These are phyloP conservation scores for Heteromormyrus szaboi DNA, from an alignment of 2,797 vertebrate species.

Conservation along the genomic window DNA sequence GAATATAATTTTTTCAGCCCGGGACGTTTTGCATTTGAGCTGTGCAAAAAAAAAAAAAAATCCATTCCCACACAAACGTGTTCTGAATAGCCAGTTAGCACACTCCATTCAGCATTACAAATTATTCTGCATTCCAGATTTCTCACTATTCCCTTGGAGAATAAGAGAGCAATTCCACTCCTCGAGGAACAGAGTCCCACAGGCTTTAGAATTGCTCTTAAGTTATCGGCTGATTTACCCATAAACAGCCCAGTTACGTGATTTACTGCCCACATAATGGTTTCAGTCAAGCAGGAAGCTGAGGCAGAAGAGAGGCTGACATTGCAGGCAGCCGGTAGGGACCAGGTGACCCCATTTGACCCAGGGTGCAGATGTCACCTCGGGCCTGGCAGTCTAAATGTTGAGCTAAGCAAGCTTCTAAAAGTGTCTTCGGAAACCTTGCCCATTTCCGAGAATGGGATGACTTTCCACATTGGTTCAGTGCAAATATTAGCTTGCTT, in stretches of 20 bases:
- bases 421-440: neutral
- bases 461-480: neutral
- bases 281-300: neutral
- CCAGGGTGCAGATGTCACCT: constrained; percentile 2
- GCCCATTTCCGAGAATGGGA: neutral
- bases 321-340: neutral
- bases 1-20: neutral
- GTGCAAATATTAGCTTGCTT: neutral
- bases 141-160: neutral
- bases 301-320: neutral
- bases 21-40: neutral
- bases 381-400: neutral
- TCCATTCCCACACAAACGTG: neutral
- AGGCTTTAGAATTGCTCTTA: constrained; percentile 6
- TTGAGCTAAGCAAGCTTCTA: neutral
- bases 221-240: neutral
- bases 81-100: constrained; percentile 2
- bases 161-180: neutral
- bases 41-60: neutral
- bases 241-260: constrained; percentile 5
- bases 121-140: constrained; percentile 1
- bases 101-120: neutral
- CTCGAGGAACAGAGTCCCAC: neutral
- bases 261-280: constrained; percentile 13
- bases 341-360: neutral